Percentiles rank a stretch among this genome's conserved stretches.
Evolutionary conservation across 2,113 vertebrate species (phyloP).

Genomic region (Leucopsar rothschildi): DNA sequence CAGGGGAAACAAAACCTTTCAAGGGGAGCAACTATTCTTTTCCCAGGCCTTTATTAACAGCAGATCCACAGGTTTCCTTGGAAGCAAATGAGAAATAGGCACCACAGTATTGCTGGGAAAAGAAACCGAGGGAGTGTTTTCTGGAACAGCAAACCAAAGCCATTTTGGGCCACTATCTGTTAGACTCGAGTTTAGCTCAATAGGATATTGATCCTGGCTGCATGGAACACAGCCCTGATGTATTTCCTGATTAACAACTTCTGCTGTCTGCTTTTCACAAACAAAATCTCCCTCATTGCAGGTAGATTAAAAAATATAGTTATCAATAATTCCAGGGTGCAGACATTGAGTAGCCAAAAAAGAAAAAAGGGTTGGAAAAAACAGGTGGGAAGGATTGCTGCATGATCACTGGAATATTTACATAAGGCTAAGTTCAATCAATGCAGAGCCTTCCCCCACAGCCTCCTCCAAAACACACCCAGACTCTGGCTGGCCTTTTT

Average conservation of each 20-base stretch:
- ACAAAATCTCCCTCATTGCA: slow-evolving; percentile 59
- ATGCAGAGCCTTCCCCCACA: slow-evolving; percentile 45
- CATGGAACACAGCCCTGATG: slow-evolving; percentile 50
- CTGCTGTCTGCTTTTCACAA: slow-evolving; percentile 65
- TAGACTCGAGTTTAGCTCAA: slow-evolving; percentile 66
- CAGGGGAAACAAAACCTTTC: background rate
- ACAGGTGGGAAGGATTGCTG: background rate
- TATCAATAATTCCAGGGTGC: background rate
- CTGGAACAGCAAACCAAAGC: slow-evolving; percentile 55
- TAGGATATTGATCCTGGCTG: slow-evolving; percentile 74
- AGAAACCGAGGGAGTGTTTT: background rate
- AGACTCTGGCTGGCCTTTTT: slow-evolving; percentile 38
- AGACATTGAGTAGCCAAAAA: background rate
- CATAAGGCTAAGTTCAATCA: slow-evolving; percentile 17
- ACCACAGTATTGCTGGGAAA: background rate
- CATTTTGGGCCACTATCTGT: slow-evolving; percentile 58
- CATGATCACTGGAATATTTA: background rate
- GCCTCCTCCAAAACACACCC: slow-evolving; percentile 54
- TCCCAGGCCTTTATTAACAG: background rate
- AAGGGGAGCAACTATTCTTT: background rate
- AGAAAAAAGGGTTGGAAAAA: background rate
- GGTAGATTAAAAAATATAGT: background rate
- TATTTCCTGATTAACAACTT: slow-evolving; percentile 75
- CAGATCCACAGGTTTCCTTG: background rate
- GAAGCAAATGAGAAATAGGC: slow-evolving; percentile 30